phyloP scores from a whole-genome alignment of 2,113 vertebrate genomes.

The Phyllopteryx taeniolatus region DNA sequence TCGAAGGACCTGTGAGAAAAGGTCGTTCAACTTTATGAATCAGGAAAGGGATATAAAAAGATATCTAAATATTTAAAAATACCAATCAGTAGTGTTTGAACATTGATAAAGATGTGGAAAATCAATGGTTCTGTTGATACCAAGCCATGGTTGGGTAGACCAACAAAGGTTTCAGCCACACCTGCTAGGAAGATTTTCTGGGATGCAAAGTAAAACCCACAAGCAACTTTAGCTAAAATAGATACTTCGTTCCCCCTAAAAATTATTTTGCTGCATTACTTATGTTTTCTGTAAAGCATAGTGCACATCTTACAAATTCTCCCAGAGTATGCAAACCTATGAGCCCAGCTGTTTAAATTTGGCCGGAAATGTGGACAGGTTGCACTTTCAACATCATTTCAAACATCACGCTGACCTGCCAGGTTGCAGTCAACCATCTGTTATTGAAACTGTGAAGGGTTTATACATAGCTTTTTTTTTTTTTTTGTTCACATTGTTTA shows the following conservation, averaged over 20 bases:
- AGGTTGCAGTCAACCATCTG: conserved; percentile 8
- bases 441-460: not conserved
- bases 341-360: conserved; percentile 22
- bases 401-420: conserved; percentile 37
- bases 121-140: not conserved
- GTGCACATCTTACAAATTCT: not conserved
- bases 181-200: not conserved
- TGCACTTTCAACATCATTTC: conserved; percentile 36
- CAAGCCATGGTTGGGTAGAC: not conserved
- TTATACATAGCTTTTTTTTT: not conserved
- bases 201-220: not conserved
- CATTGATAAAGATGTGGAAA: not conserved
- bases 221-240: not conserved
- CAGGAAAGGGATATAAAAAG: not conserved
- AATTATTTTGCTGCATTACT: too few relatives aligned
- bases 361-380: conserved; percentile 53
- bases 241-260: not conserved
- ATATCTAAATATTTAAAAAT: not conserved
- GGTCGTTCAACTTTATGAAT: not conserved
- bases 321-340: conserved; percentile 10
- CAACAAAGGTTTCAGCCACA: not conserved
- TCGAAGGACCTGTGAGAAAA: not conserved
- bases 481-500: not conserved
- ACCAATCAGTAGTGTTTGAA: not conserved
- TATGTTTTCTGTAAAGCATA: too few relatives aligned